Evolutionary conservation across 2,888 invertebrate species (phyloP), one percentile per base, ranked within the genome.

Genomic region (Ecliptopera silaceata): DNA sequence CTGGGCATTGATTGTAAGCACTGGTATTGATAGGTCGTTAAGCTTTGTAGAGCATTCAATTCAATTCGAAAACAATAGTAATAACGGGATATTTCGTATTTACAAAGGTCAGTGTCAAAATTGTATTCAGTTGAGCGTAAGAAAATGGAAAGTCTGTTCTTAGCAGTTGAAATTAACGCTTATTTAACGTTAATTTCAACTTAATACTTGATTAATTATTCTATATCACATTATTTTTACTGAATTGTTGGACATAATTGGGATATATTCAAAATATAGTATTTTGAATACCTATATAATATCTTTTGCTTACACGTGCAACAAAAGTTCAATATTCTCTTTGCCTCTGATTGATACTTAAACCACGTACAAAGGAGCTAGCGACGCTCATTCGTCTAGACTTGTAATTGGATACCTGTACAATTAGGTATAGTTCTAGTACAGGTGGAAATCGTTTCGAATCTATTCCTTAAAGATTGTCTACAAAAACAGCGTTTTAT

Each of bases 371-470:
- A 11, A n/a, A 20, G 22, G 12, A 11, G 26, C 18, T n/a, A 55
- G 39, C 46, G 31, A 15, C 12, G 13, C 31, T 55, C 43, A 47
- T 54, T 34, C 32, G 56, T 56, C 56, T 56, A 56, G 56, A 56
- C 56, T 51, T 47, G 17, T 56, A 51, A 56, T 56, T 51, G 47
- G 41, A 11, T 22, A 46, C 36, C 20, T 56, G 46, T 42, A 43
- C 36, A 47, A 54, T 43, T 42, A 41, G 10, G n/a, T n/a, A n/a
- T n/a, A n/a, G 15, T 13, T 44, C 17, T n/a, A n/a, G n/a, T n/a
- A 42, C 46, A 43, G 47, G 48, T 55, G 41, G 20, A 32, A 34
- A 26, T 42, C 17, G 31, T 39, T 31, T 8, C 13, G 13, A 46
- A 11, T 42, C 44, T n/a, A 42, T 12, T 10, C 36, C 36, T 10